Evolutionary conservation across 2,797 vertebrate species (phyloP).

Genomic region (Acanthis flammea): DNA sequence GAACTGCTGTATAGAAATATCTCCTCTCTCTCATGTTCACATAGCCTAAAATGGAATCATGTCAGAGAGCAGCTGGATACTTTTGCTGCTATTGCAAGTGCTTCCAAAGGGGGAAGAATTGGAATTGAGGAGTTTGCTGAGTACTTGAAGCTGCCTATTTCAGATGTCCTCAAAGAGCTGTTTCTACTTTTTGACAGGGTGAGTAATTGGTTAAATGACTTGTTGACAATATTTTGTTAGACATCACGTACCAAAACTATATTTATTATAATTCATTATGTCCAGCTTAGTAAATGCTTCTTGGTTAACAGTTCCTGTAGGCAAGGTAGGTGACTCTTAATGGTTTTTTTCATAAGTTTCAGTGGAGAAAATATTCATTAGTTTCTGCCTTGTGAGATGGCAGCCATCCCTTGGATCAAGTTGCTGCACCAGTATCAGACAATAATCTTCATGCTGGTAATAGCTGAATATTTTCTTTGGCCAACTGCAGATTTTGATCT

Average conservation of each 20-base stretch:
- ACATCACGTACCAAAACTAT: not conserved
- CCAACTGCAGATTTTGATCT: not conserved
- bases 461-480: not conserved
- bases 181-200: conserved; percentile 96
- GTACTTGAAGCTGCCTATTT: conserved; percentile 90
- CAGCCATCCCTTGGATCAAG: not conserved
- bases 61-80: conserved; percentile 87
- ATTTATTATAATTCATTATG: not conserved
- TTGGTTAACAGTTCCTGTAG: not conserved
- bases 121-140: conserved; percentile 88
- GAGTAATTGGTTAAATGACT: conserved; percentile 51
- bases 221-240: not conserved
- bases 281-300: not conserved
- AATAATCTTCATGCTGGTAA: not conserved
- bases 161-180: conserved; percentile 84
- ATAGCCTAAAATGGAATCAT: conserved; percentile 91
- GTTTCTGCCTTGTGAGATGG: not conserved
- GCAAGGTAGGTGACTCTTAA: not conserved
- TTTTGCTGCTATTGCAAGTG: conserved; percentile 86
- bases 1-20: not conserved
- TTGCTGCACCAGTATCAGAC: not conserved
- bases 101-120: conserved; percentile 91
- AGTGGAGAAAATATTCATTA: not conserved
- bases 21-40: conserved; percentile 20
- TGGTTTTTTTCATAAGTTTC: not conserved